Conservation (phyloP, 2,888 invertebrate species). For the Zaprionus bogoriensis region DNA sequence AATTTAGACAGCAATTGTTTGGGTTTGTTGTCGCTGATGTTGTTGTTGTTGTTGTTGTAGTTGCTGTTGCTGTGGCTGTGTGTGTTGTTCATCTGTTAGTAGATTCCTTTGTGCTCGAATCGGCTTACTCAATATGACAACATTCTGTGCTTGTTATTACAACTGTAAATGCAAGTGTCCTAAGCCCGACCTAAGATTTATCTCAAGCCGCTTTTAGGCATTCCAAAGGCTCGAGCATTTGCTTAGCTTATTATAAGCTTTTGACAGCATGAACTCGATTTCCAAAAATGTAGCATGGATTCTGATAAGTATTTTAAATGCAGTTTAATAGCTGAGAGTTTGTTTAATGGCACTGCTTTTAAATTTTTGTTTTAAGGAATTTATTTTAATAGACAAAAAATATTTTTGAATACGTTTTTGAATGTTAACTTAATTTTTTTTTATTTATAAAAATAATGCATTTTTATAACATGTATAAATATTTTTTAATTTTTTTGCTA, state of each 20-base stretch:
- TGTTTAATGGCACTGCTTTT: too few relatives aligned
- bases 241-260: not conserved
- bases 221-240: not conserved
- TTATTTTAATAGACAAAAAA: too few relatives aligned
- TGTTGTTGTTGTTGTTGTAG: conserved; percentile 33
- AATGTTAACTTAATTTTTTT: too few relatives aligned
- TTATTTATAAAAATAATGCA: too few relatives aligned
- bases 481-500: too few relatives aligned
- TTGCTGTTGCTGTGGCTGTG: too few relatives aligned
- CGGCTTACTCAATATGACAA: conserved; percentile 40
- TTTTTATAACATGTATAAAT: too few relatives aligned
- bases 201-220: not conserved
- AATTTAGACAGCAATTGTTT: conserved; percentile 76
- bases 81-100: conserved; percentile 41
- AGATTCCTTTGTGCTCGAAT: conserved; percentile 36
- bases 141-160: conserved; percentile 25
- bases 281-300: too few relatives aligned
- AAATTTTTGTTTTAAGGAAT: too few relatives aligned
- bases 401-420: too few relatives aligned
- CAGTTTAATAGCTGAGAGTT: too few relatives aligned
- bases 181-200: conserved; percentile 9
- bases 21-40: conserved; percentile 40
- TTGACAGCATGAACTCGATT: not conserved
- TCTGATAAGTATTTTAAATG: too few relatives aligned
- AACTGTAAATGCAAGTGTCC: conserved; percentile 22